Evolutionary conservation across 1,140 invertebrate genomes (phyloP).

Genomic region (Hestina assimilis): DNA sequence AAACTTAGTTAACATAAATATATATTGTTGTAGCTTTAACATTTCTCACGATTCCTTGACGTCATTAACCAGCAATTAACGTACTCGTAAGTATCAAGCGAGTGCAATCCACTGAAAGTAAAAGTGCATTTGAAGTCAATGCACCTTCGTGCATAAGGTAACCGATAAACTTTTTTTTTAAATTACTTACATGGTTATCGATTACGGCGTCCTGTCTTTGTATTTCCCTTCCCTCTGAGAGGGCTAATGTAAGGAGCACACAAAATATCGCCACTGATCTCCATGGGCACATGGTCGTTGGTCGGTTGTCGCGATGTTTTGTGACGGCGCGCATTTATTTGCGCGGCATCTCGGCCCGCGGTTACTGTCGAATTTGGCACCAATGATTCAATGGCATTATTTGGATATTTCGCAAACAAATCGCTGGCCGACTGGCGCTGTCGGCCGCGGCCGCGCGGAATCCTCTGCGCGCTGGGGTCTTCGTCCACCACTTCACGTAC

Average conservation of each 20-base stretch:
- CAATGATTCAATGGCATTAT: constrained; percentile 63
- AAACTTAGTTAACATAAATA: background rate
- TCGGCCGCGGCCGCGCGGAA: constrained; percentile 63
- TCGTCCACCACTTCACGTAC: constrained; percentile 64
- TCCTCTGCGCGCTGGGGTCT: constrained; percentile 55
- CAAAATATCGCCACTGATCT: constrained; percentile 62
- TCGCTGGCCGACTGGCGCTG: constrained; percentile 63
- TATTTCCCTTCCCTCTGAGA: constrained; percentile 44
- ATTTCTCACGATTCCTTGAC: constrained; percentile 4
- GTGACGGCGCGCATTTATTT: constrained; percentile 57
- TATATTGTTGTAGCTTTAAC: background rate
- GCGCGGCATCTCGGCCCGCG: constrained; percentile 63
- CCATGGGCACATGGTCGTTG: constrained; percentile 71
- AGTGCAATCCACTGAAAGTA: constrained; percentile 63
- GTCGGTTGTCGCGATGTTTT: constrained; percentile 35
- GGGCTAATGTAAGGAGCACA: constrained; percentile 47
- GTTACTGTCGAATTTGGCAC: constrained; percentile 52
- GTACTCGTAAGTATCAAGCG: constrained; percentile 32
- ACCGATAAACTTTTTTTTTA: constrained; percentile 39
- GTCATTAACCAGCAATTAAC: constrained; percentile 23
- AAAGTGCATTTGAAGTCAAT: constrained; percentile 63
- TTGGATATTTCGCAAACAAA: constrained; percentile 57
- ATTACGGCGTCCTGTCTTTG: constrained; percentile 38
- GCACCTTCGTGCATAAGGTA: constrained; percentile 42
- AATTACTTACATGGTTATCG: constrained; percentile 64